Evolutionary conservation across 2,113 vertebrate genomes (phyloP).

Genomic region (Gobio gobio): DNA sequence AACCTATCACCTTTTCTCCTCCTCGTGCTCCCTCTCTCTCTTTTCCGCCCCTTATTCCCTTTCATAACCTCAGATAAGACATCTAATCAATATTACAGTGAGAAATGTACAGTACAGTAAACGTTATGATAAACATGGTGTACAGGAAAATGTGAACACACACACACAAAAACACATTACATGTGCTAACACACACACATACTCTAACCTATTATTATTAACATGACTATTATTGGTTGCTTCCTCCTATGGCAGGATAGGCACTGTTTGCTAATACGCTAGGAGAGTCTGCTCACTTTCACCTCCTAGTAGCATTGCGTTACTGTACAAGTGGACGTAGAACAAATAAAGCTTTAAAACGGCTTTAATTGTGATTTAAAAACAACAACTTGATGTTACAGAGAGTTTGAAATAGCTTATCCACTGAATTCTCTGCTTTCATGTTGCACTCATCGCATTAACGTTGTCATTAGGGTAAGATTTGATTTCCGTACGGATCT

Average conservation of each 20-base stretch:
- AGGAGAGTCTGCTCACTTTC: conserved; percentile 60
- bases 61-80: conserved; percentile 28
- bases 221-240: conserved; percentile 82
- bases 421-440: conserved; percentile 62
- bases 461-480: conserved; percentile 33
- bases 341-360: conserved; percentile 46
- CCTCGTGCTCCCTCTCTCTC: conserved; percentile 49
- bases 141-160: conserved; percentile 37
- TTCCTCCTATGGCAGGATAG: conserved; percentile 99
- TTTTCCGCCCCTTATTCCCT: conserved; percentile 56
- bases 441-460: conserved; percentile 58
- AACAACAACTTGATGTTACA: conserved; percentile 54
- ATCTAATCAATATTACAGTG: conserved; percentile 48
- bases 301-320: conserved; percentile 62
- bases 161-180: conserved; percentile 50
- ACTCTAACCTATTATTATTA: conserved; percentile 42
- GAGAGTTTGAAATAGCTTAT: conserved; percentile 58
- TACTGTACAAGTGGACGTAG: conserved; percentile 51
- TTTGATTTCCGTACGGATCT: conserved; percentile 30
- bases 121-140: conserved; percentile 57
- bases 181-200: conserved; percentile 5
- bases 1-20: conserved; percentile 53
- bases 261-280: conserved; percentile 83
- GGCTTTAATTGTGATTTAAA: conserved; percentile 57
- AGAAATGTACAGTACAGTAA: conserved; percentile 61